phyloP scores from a whole-genome alignment of 2,797 vertebrate genomes.

The Poecilia gillii region DNA sequence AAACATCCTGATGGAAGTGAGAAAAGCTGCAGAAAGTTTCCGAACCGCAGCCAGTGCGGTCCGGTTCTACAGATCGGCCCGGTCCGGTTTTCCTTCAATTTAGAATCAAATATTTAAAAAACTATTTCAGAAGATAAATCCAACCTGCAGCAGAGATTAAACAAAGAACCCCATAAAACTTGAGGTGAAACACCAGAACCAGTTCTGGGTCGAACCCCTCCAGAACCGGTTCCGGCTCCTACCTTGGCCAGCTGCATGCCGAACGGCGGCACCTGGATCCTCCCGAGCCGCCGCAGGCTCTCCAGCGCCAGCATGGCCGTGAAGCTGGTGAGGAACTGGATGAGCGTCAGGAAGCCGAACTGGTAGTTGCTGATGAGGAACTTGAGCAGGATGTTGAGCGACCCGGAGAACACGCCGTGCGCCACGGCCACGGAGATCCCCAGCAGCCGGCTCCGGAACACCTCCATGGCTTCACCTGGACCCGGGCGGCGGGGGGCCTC shows the following conservation, averaged over 20 bases:
- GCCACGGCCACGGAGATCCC: conserved; percentile 93
- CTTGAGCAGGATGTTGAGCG: conserved; percentile 95
- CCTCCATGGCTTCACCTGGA: conserved; percentile 75
- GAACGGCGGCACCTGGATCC: conserved; percentile 89
- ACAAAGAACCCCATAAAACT: too few species aligned
- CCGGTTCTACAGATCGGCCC: too few species aligned
- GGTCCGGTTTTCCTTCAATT: too few species aligned
- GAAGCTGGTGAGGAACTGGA: conserved; percentile 92
- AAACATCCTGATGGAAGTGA: neutral
- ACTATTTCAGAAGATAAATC: too few species aligned
- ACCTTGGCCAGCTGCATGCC: conserved; percentile 86
- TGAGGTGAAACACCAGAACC: too few species aligned
- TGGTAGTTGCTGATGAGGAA: conserved; percentile 90
- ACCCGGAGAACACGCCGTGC: conserved; percentile 95
- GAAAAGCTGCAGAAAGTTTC: too few species aligned
- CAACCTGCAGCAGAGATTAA: too few species aligned
- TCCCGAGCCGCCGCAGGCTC: conserved; percentile 86
- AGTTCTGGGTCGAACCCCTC: too few species aligned
- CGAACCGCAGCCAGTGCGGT: too few species aligned
- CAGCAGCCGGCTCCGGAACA: conserved; percentile 84
- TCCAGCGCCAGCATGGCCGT: conserved; percentile 90
- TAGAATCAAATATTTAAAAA: too few species aligned
- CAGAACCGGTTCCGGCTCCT: neutral
- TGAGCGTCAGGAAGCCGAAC: conserved; percentile 92
- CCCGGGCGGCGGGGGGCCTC: too few species aligned